Evolutionary conservation across 2,113 vertebrate species (phyloP), one percentile per base, ranked within the genome.

Genomic region (Callionymus lyra): DNA sequence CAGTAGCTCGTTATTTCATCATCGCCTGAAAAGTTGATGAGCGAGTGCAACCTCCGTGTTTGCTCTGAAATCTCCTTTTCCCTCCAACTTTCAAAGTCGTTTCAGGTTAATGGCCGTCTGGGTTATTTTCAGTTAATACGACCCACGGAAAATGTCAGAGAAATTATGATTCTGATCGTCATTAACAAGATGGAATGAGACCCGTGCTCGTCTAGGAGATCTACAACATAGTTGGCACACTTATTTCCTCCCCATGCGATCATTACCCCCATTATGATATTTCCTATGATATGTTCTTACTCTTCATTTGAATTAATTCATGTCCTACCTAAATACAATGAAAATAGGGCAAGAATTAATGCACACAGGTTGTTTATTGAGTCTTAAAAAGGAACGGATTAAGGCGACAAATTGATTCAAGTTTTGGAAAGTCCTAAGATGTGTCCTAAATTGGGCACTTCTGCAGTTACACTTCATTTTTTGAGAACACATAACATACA

Each of bases 1-100:
- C 53, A 80, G 61, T 52, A 66, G 58, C 63, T 57, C 40, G 73
- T 66, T 72, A 74, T 79, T 82, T 76, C 70, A 77, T 82, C 71
- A 82, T 64, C 4, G 48, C 44, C 50, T 34, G 55, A 46, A 55
- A 71, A 75, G 59, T 68, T 73, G 64, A 65, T 56, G 59, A 57
- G 56, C 44, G 47, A 50, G 63, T 68, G 74, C 68, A 70, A 67
- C 57, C 64, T 64, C 58, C 32, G 56, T 55, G 42, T 70, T 65
- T 61, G 56, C 56, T 15, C 65, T 72, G 66, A 75, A 75, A 79
- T 68, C 58, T 65, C 33, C 34, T 11, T 50, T 63, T 62, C 70
- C 66, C 31, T 41, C 34, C 44, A 37, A 68, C 63, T 74, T 57
- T 64, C 38, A 65, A 71, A 76, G 68, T 71, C 46, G 64, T 68